phyloP scores from a whole-genome alignment of 1,140 invertebrate genomes.

The Babylonia areolata region DNA sequence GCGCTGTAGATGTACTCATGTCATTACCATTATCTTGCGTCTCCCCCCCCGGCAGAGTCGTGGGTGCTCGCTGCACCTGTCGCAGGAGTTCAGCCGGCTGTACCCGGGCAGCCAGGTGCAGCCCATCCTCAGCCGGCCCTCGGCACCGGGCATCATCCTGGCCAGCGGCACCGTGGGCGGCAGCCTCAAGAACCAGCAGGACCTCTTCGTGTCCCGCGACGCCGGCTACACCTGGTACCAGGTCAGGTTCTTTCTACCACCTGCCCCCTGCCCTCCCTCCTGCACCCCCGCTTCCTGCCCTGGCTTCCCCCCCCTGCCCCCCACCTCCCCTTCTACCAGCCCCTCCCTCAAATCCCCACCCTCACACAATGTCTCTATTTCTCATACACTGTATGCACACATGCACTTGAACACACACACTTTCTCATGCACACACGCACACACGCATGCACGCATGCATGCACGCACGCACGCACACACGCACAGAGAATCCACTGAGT shows the following conservation, averaged over 20 bases:
- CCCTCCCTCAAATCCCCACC: too few relatives aligned
- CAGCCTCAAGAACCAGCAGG: constrained; percentile 84
- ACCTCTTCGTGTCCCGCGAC: constrained; percentile 88
- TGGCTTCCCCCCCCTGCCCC: background rate
- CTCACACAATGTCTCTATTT: too few relatives aligned
- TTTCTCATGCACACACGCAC: background rate
- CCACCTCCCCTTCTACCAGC: too few relatives aligned
- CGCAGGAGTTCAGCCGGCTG: constrained; percentile 88
- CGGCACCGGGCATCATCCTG: constrained; percentile 91
- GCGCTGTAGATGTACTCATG: too few relatives aligned
- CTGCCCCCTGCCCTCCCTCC: too few relatives aligned
- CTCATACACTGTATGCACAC: too few relatives aligned
- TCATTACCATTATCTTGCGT: too few relatives aligned
- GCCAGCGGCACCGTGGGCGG: constrained; percentile 86
- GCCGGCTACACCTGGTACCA: constrained; percentile 90
- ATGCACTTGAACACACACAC: background rate
- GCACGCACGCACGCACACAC: too few relatives aligned
- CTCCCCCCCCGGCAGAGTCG: constrained; percentile 65
- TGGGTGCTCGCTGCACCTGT: constrained; percentile 89
- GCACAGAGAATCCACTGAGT: too few relatives aligned
- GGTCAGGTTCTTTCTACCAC: constrained; percentile 72
- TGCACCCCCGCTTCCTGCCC: background rate
- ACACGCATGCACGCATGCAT: background rate
- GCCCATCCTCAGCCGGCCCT: constrained; percentile 90
- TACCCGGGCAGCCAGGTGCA: constrained; percentile 86